A percentile compares a stretch with the other conserved stretches of the same genome.
Conservation (phyloP, 2,888 invertebrate genomes). For the Drosophila histrio region DNA sequence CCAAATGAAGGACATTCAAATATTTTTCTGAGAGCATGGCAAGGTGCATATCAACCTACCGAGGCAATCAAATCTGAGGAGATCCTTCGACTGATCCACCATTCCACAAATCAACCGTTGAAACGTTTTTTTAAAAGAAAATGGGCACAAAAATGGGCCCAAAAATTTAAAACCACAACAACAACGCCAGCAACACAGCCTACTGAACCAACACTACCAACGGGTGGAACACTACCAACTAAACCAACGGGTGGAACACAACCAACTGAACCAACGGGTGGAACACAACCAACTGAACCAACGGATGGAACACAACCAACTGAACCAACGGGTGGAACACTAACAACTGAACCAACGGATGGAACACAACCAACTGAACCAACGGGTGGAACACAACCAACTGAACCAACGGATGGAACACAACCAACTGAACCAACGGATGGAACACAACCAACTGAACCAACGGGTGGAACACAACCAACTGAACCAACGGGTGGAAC, state of each 20-base stretch:
- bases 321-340: neutral
- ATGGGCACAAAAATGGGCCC: neutral
- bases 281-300: neutral
- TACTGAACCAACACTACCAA: neutral
- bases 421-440: neutral
- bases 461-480: neutral
- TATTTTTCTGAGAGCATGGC: neutral
- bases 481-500: neutral
- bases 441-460: neutral
- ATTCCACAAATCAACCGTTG: neutral
- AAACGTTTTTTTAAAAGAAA: constrained; percentile 3
- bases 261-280: neutral
- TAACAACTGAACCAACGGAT: neutral
- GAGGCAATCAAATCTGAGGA: neutral
- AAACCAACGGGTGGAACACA: neutral
- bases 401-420: neutral
- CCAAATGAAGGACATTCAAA: too few species aligned
- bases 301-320: neutral
- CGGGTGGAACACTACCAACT: neutral
- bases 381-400: neutral
- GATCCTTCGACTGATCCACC: neutral
- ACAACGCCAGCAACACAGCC: neutral
- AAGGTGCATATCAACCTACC: neutral
- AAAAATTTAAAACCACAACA: neutral
- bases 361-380: neutral